Percentiles rank a stretch among this genome's conserved stretches.
Conservation (phyloP, 1,140 invertebrate genomes). For the Drosophila varians region DNA sequence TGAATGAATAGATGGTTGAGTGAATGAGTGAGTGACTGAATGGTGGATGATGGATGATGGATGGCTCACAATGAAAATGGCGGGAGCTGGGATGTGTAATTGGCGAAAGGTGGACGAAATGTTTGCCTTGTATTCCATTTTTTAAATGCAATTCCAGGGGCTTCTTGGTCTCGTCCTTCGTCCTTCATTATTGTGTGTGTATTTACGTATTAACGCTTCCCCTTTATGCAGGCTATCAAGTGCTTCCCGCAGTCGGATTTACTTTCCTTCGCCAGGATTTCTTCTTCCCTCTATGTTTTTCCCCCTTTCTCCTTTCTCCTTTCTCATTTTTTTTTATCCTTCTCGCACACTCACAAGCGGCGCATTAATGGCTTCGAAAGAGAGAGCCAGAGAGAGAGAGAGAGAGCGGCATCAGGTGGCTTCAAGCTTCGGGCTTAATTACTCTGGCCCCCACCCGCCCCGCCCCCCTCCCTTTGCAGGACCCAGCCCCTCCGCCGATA, state of each 20-base stretch:
- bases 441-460: constrained; percentile 1
- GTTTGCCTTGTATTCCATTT: constrained; percentile 66
- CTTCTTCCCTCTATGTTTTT: not conserved
- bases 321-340: not conserved
- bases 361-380: constrained; percentile 20
- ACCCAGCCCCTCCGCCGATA: constrained; percentile 2
- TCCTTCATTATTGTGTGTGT: constrained; percentile 54
- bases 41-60: not conserved
- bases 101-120: constrained; percentile 47
- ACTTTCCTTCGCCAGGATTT: not conserved
- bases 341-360: constrained; percentile 13
- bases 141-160: constrained; percentile 57
- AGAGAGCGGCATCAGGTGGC: constrained; percentile 34
- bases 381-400: not conserved
- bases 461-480: not conserved
- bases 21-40: not conserved
- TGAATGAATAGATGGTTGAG: not conserved
- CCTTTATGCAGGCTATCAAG: constrained; percentile 57
- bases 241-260: constrained; percentile 23
- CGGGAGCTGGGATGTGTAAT: constrained; percentile 23
- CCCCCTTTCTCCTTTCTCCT: not conserved
- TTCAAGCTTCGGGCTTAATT: constrained; percentile 54
- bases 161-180: constrained; percentile 4
- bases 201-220: constrained; percentile 68
- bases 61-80: constrained; percentile 4